These are phyloP conservation scores for Margaritifera margaritifera DNA, from an alignment of 2,888 invertebrate genomes.

Conservation along the genomic window DNA sequence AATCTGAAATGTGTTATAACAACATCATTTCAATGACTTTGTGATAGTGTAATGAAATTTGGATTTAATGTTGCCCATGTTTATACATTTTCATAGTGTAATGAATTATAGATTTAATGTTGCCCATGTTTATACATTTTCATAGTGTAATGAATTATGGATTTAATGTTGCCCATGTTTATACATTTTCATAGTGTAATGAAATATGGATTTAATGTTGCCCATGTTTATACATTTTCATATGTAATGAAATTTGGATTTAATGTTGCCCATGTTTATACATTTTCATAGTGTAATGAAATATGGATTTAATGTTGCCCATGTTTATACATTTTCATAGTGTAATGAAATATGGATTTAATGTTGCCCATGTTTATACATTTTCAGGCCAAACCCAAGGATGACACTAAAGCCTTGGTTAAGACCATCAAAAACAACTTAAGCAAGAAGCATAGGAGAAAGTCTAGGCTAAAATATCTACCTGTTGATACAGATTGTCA, in stretches of 20 bases:
- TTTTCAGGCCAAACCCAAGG: slow-evolving; percentile 71
- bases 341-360: background rate
- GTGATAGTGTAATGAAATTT: too few relatives aligned
- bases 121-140: slow-evolving; percentile 12
- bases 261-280: background rate
- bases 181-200: slow-evolving; percentile 53
- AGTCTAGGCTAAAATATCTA: slow-evolving; percentile 63
- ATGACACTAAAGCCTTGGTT: slow-evolving; percentile 72
- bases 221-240: slow-evolving; percentile 40
- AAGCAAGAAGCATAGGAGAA: slow-evolving; percentile 55
- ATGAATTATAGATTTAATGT: background rate
- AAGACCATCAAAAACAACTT: slow-evolving; percentile 73
- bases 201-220: background rate
- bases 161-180: background rate
- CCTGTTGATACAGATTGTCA: slow-evolving; percentile 56
- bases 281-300: too few relatives aligned
- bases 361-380: background rate
- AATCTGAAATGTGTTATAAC: too few relatives aligned
- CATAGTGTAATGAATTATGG: too few relatives aligned
- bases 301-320: background rate
- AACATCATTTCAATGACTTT: too few relatives aligned
- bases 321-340: slow-evolving; percentile 17
- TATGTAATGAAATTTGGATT: too few relatives aligned
- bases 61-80: background rate
- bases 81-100: slow-evolving; percentile 49